Base-by-base conservation (phyloP, 2,888 invertebrate species). In the Eristalinus sepulchralis region DNA sequence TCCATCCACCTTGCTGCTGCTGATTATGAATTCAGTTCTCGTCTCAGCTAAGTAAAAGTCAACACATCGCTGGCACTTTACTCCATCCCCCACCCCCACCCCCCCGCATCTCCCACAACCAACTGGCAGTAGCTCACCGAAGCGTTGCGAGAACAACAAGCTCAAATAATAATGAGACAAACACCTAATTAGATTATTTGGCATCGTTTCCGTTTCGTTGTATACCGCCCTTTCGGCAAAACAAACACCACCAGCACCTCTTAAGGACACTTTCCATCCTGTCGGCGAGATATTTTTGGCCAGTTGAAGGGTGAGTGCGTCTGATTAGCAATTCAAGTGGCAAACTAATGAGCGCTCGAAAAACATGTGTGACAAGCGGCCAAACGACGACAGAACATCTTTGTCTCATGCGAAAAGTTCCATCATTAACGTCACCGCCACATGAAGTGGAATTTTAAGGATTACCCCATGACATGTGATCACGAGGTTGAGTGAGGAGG, bases 151-250 rank as follows among this genome's bases (percentile, higher is more conserved):
- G 76, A 33, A 84, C 39, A 57, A 68, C 47, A 36, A 66, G 17
- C 53, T 24, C 70, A 71, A 76, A 76, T 76, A 81, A 81, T 85
- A 85, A 85, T 81, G 81, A 85, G 81, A 81, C 77, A 71, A 77
- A 81, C 81, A 85, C 81, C 72, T 85, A 85, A 85, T 85, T 85
- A 85, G 84, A 81, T 85, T 85, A 85, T 77, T 76, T 77, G 60
- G 57, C 84, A 81, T 60, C 71, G 67, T 47, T 67, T 68, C 59
- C 20, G 34, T 20, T 17, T 22, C 39, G 13, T 47, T 17, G 9
- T 55, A 47, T 47, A 17, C 17, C 17, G 17, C 6, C 17, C 47
- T 27, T 5, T 27, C 27, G 27, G 27, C n/a, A 47, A 5, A 17
- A 17, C 0, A 47, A 11, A 47, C n/a, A n/a, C n/a, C 13, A 39